Percentiles rank a stretch among this genome's conserved stretches.
These are phyloP conservation scores for Priapulus caudatus DNA, from an alignment of 2,888 invertebrate genomes.

Conservation along the genomic window DNA sequence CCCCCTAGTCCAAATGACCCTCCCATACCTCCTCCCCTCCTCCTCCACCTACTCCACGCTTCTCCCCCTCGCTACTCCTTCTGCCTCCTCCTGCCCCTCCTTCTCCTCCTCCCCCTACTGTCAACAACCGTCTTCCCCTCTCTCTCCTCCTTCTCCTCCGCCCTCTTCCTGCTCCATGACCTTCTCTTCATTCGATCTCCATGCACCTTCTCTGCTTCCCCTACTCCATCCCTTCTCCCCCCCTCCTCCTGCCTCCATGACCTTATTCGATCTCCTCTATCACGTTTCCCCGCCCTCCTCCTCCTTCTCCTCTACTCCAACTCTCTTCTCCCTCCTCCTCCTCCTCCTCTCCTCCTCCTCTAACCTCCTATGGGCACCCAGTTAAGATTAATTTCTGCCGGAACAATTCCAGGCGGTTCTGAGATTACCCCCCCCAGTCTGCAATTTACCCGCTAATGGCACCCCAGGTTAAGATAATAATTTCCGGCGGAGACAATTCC, in stretches of 20 bases:
- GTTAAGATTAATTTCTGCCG: too few relatives aligned
- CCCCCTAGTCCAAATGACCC: neutral
- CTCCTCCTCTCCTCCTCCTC: constrained; percentile 2
- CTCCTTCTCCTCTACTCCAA: neutral
- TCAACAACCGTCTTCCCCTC: constrained; percentile 6
- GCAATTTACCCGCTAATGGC: too few relatives aligned
- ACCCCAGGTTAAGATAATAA: too few relatives aligned
- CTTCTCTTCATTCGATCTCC: neutral
- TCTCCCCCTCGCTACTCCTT: constrained; percentile 9
- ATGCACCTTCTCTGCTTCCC: neutral
- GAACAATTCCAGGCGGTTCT: too few relatives aligned
- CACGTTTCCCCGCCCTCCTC: constrained; percentile 9
- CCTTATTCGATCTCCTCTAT: constrained; percentile 15
- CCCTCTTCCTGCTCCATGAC: constrained; percentile 7
- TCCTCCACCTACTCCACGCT: neutral
- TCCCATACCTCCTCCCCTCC: neutral
- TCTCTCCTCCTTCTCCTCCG: constrained; percentile 8
- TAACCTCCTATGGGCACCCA: too few relatives aligned
- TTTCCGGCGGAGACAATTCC: too few relatives aligned
- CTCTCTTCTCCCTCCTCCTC: constrained; percentile 5
- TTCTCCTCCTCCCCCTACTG: constrained; percentile 6
- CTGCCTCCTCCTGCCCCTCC: constrained; percentile 16
- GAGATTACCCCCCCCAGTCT: too few relatives aligned
- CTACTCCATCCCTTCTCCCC: constrained; percentile 13
- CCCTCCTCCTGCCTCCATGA: constrained; percentile 16